Base-by-base conservation (phyloP, 2,797 vertebrate species). In the Channallabes apus region DNA sequence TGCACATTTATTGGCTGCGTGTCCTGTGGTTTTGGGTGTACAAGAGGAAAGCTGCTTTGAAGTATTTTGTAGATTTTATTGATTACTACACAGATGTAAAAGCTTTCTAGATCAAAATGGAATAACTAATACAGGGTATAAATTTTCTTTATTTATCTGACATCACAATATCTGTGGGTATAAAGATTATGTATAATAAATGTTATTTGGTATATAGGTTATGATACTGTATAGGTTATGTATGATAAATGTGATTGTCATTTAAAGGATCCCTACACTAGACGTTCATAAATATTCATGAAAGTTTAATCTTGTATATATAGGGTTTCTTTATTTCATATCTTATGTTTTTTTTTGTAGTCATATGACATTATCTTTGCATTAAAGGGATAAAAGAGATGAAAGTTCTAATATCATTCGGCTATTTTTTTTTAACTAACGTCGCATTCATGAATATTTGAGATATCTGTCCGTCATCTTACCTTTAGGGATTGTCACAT, bases 1-100 rank as follows among this genome's bases (percentile, higher is more conserved):
- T 75, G 77, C 61, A 80, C 68, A 73, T 80, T 83, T 86, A 29
- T 80, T 83, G 32, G 29, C 75, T 71, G n/a, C 17, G 61, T 68
- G 17, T 80, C 72, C 72, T 59, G 24, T 58, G 65, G 51, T 68
- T 75, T 64, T 75, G 82, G 18, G 32, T 32, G 59, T 75, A 75
- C 51, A 61, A 32, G n/a, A 80, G 41, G 38, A 56, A 86, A 86
- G 73, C 32, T 77, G 54, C 8, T 24, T 20, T 61, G 22, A 77
- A 82, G 72, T 69, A 51, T 41, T 62, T 71, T 61, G 38, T 41
- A 73, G 69, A 41, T 35, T 15, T 32, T 51, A 59, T 61, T 80
- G 58, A 27, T 71, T 51, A 8, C 29, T 38, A 54, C 17, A 54
- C 62, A 78, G 4, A 51, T 51, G 3, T 29, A 62, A 72, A 62